Percentiles rank a stretch among this genome's conserved stretches.
phyloP scores from a whole-genome alignment of 2,113 vertebrate genomes.

The Nicator chloris region DNA sequence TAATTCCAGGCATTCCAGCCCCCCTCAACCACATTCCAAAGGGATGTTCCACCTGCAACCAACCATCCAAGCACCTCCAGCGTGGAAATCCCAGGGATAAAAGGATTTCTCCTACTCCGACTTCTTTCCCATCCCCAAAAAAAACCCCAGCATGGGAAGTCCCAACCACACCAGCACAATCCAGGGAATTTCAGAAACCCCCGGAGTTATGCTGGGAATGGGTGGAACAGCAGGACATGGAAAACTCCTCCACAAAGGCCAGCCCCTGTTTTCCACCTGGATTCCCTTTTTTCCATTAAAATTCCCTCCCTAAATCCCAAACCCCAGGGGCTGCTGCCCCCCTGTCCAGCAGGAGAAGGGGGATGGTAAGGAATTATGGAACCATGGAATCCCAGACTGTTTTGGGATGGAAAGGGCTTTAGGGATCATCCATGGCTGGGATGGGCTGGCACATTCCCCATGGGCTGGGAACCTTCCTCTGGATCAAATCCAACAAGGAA shows the following conservation, averaged over 20 bases:
- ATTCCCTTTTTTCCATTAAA: not conserved
- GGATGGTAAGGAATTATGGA: not conserved
- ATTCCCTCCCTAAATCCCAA: not conserved
- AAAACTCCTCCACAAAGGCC: not conserved
- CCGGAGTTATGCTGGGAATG: not conserved
- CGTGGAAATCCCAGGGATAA: accelerated
- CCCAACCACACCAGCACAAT: accelerated
- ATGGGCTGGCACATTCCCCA: too few relatives aligned
- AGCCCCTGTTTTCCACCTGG: not conserved
- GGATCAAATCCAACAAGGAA: not conserved
- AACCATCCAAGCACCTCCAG: not conserved
- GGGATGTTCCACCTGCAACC: not conserved
- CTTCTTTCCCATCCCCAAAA: not conserved
- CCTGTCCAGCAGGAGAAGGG: not conserved
- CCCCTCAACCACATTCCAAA: not conserved
- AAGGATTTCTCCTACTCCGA: accelerated
- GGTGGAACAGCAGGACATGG: accelerated
- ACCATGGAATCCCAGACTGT: not conserved
- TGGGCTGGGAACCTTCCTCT: accelerated
- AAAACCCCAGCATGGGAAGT: accelerated
- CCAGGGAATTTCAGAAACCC: not conserved
- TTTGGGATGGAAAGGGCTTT: not conserved
- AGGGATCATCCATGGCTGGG: too few relatives aligned
- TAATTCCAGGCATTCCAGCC: not conserved
- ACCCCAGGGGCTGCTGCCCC: too few relatives aligned